Evolutionary conservation across 2,797 vertebrate genomes (phyloP).

Genomic region (Melanotaenia pygmaea): DNA sequence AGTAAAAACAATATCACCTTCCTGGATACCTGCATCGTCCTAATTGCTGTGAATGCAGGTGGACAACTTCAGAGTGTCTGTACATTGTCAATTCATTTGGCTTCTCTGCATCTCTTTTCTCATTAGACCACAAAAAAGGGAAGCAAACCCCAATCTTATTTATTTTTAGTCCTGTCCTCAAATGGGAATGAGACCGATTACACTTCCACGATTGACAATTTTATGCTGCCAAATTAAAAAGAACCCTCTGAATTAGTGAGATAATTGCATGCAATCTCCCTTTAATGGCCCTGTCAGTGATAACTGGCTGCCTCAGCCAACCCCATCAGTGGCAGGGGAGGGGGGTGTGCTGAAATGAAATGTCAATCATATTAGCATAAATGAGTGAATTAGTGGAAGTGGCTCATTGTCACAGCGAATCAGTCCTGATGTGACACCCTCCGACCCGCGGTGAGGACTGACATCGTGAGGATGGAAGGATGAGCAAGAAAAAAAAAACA

Average conservation of each 20-base stretch:
- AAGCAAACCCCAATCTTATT: slow-evolving; percentile 52
- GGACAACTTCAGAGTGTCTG: slow-evolving; percentile 21
- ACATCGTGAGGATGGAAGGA: slow-evolving; percentile 40
- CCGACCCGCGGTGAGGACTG: slow-evolving; percentile 63
- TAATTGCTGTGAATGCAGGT: slow-evolving; percentile 21
- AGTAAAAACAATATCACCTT: slow-evolving; percentile 45
- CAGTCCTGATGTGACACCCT: slow-evolving; percentile 85
- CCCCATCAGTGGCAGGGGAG: slow-evolving; percentile 68
- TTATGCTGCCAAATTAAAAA: slow-evolving; percentile 93
- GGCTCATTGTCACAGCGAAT: slow-evolving; percentile 93
- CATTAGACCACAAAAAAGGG: slow-evolving; percentile 25
- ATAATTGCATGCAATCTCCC: slow-evolving; percentile 91
- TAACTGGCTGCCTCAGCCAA: slow-evolving; percentile 84
- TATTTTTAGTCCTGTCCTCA: slow-evolving; percentile 72
- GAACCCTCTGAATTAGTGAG: slow-evolving; percentile 91
- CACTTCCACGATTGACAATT: slow-evolving; percentile 86
- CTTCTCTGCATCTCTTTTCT: slow-evolving; percentile 52
- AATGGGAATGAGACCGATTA: slow-evolving; percentile 76
- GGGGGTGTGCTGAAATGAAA: slow-evolving; percentile 80
- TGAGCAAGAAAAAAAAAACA: slow-evolving; percentile 19
- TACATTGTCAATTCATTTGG: slow-evolving; percentile 10
- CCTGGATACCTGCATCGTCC: slow-evolving; percentile 9
- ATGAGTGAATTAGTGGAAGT: slow-evolving; percentile 93
- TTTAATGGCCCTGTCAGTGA: slow-evolving; percentile 87
- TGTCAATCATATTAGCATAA: slow-evolving; percentile 95